Percentiles rank a stretch among this genome's conserved stretches.
These are phyloP conservation scores for Camponotus fellah DNA, from an alignment of 2,888 invertebrate species.

Conservation along the genomic window DNA sequence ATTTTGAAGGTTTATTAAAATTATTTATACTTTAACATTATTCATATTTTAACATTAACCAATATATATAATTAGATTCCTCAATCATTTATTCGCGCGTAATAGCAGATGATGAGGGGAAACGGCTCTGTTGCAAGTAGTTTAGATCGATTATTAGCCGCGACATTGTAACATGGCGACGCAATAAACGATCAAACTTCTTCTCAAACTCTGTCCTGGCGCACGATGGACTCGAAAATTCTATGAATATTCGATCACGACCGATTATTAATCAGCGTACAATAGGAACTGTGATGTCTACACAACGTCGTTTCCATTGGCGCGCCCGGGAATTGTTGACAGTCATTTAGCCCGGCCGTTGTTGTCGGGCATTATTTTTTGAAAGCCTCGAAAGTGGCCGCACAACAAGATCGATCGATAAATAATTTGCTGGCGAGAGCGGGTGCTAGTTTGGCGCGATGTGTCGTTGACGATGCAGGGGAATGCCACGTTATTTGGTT, in stretches of 20 bases:
- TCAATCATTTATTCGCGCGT: slow-evolving; percentile 10
- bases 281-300: slow-evolving; percentile 36
- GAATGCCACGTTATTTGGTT: slow-evolving; percentile 50
- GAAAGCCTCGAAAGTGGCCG: slow-evolving; percentile 55
- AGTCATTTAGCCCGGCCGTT: slow-evolving; percentile 55
- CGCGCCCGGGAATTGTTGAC: slow-evolving; percentile 50
- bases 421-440: slow-evolving; percentile 71
- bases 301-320: slow-evolving; percentile 29
- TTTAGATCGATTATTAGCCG: slow-evolving; percentile 15
- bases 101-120: not conserved
- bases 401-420: slow-evolving; percentile 70
- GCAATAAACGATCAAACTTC: slow-evolving; percentile 4
- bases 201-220: slow-evolving; percentile 19
- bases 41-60: too few relatives aligned
- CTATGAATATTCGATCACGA: slow-evolving; percentile 51
- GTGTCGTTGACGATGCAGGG: slow-evolving; percentile 70
- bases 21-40: too few relatives aligned
- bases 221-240: slow-evolving; percentile 37
- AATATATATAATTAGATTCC: not conserved
- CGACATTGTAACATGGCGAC: not conserved
- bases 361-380: slow-evolving; percentile 60
- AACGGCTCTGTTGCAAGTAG: not conserved
- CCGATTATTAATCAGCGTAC: slow-evolving; percentile 50
- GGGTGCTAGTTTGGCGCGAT: slow-evolving; percentile 56
- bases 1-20: too few relatives aligned